Conservation (phyloP, 2,888 invertebrate genomes). For the Siphonodentalium dalli region DNA sequence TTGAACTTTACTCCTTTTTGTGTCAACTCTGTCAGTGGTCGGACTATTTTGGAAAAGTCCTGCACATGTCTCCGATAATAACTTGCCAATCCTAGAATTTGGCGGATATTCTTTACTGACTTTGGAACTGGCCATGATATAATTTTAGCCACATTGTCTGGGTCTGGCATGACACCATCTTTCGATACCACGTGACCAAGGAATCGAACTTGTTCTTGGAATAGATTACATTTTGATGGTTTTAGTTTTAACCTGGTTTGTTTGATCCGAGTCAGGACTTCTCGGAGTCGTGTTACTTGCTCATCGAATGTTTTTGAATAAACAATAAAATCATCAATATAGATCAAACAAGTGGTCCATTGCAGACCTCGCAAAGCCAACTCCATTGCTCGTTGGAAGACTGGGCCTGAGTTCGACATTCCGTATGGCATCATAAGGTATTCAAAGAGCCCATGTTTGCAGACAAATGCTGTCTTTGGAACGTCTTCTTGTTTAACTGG, state of each 20-base stretch:
- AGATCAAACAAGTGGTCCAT: slow-evolving; percentile 16
- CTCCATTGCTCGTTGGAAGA: slow-evolving; percentile 17
- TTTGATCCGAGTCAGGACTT: slow-evolving; percentile 10
- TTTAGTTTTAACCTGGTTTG: slow-evolving; percentile 12
- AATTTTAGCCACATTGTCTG: slow-evolving; percentile 10
- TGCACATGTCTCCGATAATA: slow-evolving; percentile 11
- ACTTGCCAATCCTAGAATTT: slow-evolving; percentile 8
- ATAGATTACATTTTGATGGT: slow-evolving; percentile 9
- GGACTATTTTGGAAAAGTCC: slow-evolving; percentile 9
- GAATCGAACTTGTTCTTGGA: slow-evolving; percentile 13
- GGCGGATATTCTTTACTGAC: slow-evolving; percentile 8
- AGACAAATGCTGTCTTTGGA: slow-evolving; percentile 14
- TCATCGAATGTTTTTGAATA: slow-evolving; percentile 3
- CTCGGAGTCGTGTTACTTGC: slow-evolving; percentile 10
- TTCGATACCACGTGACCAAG: slow-evolving; percentile 14
- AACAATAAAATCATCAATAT: slow-evolving; percentile 17
- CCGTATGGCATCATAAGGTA: slow-evolving; percentile 15
- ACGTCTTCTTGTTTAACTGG: slow-evolving; percentile 9
- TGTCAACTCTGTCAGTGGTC: slow-evolving; percentile 10
- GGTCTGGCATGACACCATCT: slow-evolving; percentile 8
- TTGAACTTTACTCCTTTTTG: slow-evolving; percentile 5
- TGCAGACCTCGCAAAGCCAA: slow-evolving; percentile 15
- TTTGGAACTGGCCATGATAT: slow-evolving; percentile 4
- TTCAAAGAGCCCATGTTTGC: slow-evolving; percentile 17
- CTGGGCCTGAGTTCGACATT: slow-evolving; percentile 7